Base-by-base conservation (phyloP, 2,113 vertebrate genomes). In the Anser brachyrhynchus region DNA sequence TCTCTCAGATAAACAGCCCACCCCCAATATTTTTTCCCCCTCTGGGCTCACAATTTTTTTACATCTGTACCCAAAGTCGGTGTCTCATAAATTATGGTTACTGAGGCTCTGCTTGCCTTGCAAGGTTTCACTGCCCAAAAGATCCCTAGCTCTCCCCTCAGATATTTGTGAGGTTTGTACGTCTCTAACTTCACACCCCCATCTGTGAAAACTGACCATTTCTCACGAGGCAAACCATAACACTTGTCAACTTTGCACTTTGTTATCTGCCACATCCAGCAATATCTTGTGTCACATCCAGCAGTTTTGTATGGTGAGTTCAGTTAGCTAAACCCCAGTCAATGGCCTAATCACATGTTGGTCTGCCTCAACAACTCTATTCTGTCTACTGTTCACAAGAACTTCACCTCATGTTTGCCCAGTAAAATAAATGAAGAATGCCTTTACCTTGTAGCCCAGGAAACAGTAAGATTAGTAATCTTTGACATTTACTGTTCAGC, bases 301-400 rank as follows among this genome's bases (percentile, higher is more conserved):
- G 51, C n/a, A 67, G n/a, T 4, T 84, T 71, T 41, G 84, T 29
- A n/a, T 3, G 6, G 23, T 1, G 2, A 58, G 13, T 67, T 95
- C 61, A 81, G 44, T 70, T 49, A 52, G 33, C n/a, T 67, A 71
- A 90, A 72, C 19, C 10, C 3, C 66, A 74, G 57, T 20, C 18
- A 1, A 0, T 33, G 29, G 39, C 57, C 41, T 87, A 25, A 37
- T 66, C 33, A 5, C 4, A 5, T 39, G 8, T 22, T 4, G 2
- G 2, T 57, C 31, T 39, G 4, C 28, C 23, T 54, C 20, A 86
- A 28, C 17, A 23, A 13, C 21, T 75, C 29, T 78, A 14, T 55
- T 84, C 20, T 35, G 10, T 13, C 11, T 28, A 6, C 15, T 44
- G 10, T 33, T 62, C 46, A 28, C n/a, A 67, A 25, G 44, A 57